Base-by-base conservation (phyloP, 2,797 vertebrate species). In the Sebastes diaconus region DNA sequence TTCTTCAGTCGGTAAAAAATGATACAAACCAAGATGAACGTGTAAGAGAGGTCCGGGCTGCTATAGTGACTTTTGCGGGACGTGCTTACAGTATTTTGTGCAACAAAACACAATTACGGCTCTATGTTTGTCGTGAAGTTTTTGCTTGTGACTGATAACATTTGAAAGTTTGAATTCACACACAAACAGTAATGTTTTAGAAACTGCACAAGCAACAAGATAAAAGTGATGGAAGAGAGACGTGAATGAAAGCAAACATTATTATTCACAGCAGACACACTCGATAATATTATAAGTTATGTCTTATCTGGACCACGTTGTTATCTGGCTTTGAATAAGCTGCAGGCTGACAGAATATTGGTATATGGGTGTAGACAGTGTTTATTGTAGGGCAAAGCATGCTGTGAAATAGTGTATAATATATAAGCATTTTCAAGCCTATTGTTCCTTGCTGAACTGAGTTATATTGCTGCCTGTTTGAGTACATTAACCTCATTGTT, bases 281-380 rank as follows among this genome's bases (percentile, higher is more conserved):
- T n/a, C 0, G 2, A 78, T 54, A 66, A 55, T 22, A 64, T 61
- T 52, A 42, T 68, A 61, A 46, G 6, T 74, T 32, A 34, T 39
- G 58, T 64, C 20, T 81, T 54, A 72, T 85, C 50, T 72, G 24
- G 27, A 75, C 18, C 10, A 25, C 1, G 7, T 18, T 75, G 36
- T 82, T 81, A 83, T 81, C 57, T 61, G 55, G 20, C 16, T 75
- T 36, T 52, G n/a, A 79, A 83, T 80, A 60, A 80, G 20, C 68
- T 65, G 27, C 61, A 72, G n/a, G 22, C 60, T 34, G 7, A 32
- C 58, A 67, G 18, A 81, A 24, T 55, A 69, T 39, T 42, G 6
- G 8, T 68, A 10, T 22, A 20, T 24, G 57, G 27, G 4, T 69
- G 34, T 3, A 68, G 60, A 87, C 59, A 46, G 52, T 61, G 63